Conservation (phyloP, 1,140 invertebrate genomes). For the Elysia chlorotica region DNA sequence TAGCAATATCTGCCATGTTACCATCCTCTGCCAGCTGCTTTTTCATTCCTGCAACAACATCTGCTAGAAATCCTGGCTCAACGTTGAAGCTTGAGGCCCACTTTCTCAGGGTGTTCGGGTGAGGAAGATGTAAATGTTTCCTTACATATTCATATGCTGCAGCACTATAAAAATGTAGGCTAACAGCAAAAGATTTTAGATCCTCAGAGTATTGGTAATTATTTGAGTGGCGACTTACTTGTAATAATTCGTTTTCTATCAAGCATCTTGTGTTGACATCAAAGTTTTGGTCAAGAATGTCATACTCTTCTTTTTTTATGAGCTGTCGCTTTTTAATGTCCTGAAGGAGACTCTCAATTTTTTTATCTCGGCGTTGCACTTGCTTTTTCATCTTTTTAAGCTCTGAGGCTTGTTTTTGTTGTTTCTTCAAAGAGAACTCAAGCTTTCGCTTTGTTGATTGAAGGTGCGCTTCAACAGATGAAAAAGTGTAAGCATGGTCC, state of each 20-base stretch:
- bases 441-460: neutral
- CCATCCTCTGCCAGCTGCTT: neutral
- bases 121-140: neutral
- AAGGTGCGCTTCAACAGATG: neutral
- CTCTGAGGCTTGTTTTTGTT: neutral
- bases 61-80: neutral
- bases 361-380: neutral
- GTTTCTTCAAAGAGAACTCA: neutral
- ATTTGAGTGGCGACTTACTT: neutral
- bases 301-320: neutral
- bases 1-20: neutral
- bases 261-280: neutral
- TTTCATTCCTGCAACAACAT: neutral
- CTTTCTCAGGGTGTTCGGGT: neutral
- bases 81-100: neutral
- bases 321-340: neutral
- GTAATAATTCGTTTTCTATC: neutral
- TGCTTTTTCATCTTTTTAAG: neutral
- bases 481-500: neutral
- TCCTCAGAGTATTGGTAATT: neutral
- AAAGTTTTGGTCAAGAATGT: neutral
- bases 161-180: constrained; percentile 3
- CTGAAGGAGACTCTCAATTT: neutral
- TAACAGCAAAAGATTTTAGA: neutral
- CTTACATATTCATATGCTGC: neutral